Conservation (phyloP, 2,797 vertebrate genomes). For the Helicolenus hilgendorfi region DNA sequence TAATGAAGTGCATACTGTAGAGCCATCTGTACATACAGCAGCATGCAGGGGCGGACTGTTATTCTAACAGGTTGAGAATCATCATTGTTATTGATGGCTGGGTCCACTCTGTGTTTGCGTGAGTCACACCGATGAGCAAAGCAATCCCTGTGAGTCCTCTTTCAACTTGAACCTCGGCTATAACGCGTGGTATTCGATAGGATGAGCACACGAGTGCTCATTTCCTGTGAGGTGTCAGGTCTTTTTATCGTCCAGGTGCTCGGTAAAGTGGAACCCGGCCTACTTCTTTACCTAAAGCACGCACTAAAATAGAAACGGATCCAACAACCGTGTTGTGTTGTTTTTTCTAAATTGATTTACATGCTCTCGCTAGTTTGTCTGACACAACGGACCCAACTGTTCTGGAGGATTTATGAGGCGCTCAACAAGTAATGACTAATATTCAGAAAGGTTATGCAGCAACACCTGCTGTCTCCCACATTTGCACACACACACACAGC, state of each 20-base stretch:
- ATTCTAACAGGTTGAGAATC: conserved; percentile 47
- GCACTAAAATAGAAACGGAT: not conserved
- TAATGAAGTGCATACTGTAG: conserved; percentile 38
- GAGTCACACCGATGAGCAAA: conserved; percentile 12
- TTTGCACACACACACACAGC: not conserved
- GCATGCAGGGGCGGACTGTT: conserved; percentile 1
- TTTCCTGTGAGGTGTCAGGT: conserved; percentile 58
- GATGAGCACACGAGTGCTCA: conserved; percentile 41
- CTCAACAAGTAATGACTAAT: conserved; percentile 54
- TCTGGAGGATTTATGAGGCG: conserved; percentile 48
- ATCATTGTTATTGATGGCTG: conserved; percentile 22
- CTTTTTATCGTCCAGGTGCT: conserved; percentile 41
- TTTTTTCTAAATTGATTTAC: conserved; percentile 17
- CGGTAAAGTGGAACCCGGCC: not conserved
- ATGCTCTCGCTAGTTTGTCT: conserved; percentile 17
- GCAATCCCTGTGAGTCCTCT: not conserved
- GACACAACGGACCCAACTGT: conserved; percentile 33
- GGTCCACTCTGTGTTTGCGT: not conserved
- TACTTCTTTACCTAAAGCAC: not conserved
- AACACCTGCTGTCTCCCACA: conserved; percentile 48
- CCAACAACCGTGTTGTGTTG: not conserved
- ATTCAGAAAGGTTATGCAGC: conserved; percentile 45
- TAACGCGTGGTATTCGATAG: not conserved
- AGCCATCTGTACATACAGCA: conserved; percentile 44
- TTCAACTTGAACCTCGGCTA: conserved; percentile 11